Base-by-base conservation (phyloP, 2,888 invertebrate species). In the Alloplasta piceator region DNA sequence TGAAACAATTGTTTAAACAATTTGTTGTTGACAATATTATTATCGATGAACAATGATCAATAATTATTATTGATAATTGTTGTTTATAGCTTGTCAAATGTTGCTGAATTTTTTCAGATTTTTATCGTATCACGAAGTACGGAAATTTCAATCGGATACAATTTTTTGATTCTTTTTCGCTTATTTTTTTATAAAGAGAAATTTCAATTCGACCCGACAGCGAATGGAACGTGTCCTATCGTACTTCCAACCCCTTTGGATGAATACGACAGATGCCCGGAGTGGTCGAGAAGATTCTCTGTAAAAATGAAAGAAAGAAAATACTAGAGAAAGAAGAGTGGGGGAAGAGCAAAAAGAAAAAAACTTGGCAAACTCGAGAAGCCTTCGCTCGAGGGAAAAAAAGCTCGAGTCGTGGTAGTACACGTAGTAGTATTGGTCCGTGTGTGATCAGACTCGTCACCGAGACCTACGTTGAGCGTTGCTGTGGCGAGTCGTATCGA, bases 211-310 rank as follows among this genome's bases (percentile, higher is more conserved):
- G 3, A 9, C 0, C 26, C 46, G 52, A 63, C 14, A 80, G 68
- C 72, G 72, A 67, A 72, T 55, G 56, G 43, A 52, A 66, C 79
- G 76, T 80, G 80, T 60, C 14, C n/a, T 75, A 80, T 80, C 80
- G 56, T 41, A 48, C 14, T 66, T 16, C 1, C 39, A 55, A 48
- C 16, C 61, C 36, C 56, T 71, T 43, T 63, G 56, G 61, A 55
- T 26, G 16, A 41, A 39, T 52, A 43, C 43, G 64, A 26, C 60
- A 50, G 7, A 52, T 60, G 46, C 50, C 38, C 12, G 3, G 50
- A 78, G 77, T 66, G 43, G 50, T 72, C 72, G 60, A 66, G 67
- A 1, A 43, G 76, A 56, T 38, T 63, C 16, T 52, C 12, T 38
- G 70, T 36, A 46, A 14, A 26, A 43, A 67, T 61, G 38, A 26